phyloP scores from a whole-genome alignment of 2,113 vertebrate genomes.

The Brachirus orientalis region DNA sequence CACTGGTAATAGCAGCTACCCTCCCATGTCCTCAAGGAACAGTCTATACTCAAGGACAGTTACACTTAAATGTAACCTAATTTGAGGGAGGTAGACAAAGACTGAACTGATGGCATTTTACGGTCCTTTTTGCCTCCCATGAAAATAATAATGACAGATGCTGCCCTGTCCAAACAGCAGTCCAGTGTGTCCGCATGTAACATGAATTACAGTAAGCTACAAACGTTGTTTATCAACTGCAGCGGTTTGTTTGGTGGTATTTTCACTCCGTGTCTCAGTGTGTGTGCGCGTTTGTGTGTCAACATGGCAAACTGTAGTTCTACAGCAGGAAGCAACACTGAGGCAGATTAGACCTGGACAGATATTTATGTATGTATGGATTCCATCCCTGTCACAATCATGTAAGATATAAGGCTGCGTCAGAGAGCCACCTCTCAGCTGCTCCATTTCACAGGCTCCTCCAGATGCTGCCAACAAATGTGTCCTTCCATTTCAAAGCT shows the following conservation, averaged over 20 bases:
- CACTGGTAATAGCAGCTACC: slow-evolving; percentile 25
- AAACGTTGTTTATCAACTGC: not conserved
- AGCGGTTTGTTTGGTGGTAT: not conserved
- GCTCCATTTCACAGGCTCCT: too few relatives aligned
- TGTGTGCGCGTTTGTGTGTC: not conserved
- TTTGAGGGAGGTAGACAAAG: slow-evolving; percentile 12
- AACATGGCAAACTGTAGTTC: too few relatives aligned
- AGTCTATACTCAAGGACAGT: not conserved
- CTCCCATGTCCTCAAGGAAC: slow-evolving; percentile 1
- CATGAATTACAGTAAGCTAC: not conserved
- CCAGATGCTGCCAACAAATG: too few relatives aligned
- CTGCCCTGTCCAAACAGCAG: slow-evolving; percentile 15
- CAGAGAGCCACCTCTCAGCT: too few relatives aligned
- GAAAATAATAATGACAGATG: slow-evolving; percentile 13
- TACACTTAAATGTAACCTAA: not conserved
- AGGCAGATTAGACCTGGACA: not conserved
- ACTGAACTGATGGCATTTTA: slow-evolving; percentile 12
- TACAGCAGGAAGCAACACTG: not conserved
- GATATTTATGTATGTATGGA: not conserved
- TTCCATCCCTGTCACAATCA: not conserved
- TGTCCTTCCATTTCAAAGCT: too few relatives aligned
- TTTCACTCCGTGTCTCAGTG: not conserved
- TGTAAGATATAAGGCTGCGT: not conserved
- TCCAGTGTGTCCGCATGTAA: slow-evolving; percentile 19
- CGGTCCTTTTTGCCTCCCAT: not conserved